phyloP scores from a whole-genome alignment of 2,888 invertebrate species.

The Craniophora ligustri region DNA sequence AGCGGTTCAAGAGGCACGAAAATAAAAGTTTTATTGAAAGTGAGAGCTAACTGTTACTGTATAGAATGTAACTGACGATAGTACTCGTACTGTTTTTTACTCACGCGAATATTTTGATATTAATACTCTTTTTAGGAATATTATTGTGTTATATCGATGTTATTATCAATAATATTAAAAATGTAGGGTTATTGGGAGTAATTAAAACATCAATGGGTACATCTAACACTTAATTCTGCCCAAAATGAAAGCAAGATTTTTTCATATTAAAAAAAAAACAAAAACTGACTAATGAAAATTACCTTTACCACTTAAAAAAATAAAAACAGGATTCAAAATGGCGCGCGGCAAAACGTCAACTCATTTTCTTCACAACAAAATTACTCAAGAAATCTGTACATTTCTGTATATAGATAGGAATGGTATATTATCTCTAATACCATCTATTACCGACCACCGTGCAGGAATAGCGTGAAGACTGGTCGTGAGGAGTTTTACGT shows the following conservation, averaged over 20 bases:
- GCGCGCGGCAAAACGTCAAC: neutral
- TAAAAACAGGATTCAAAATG: too few species aligned
- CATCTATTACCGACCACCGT: constrained; percentile 33
- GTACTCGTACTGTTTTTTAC: too few species aligned
- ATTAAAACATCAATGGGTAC: too few species aligned
- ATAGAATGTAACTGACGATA: neutral
- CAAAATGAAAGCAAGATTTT: too few species aligned
- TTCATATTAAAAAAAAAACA: neutral
- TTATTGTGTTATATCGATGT: too few species aligned
- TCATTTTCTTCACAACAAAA: constrained; percentile 19
- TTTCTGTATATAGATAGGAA: too few species aligned
- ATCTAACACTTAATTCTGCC: too few species aligned
- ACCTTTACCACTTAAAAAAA: neutral
- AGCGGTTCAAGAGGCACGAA: constrained; percentile 21
- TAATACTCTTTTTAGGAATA: too few species aligned
- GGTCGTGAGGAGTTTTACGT: constrained; percentile 31
- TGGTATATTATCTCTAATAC: constrained; percentile 11
- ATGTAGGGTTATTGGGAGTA: too few species aligned
- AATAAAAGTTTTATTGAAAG: constrained; percentile 29
- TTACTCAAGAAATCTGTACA: constrained; percentile 3
- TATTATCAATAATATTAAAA: too few species aligned
- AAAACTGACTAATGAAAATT: too few species aligned
- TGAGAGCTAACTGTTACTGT: constrained; percentile 1
- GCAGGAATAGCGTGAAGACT: constrained; percentile 19
- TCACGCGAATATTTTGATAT: too few species aligned